These are phyloP conservation scores for Melieria crassipennis DNA, from an alignment of 2,888 invertebrate species.

Conservation along the genomic window DNA sequence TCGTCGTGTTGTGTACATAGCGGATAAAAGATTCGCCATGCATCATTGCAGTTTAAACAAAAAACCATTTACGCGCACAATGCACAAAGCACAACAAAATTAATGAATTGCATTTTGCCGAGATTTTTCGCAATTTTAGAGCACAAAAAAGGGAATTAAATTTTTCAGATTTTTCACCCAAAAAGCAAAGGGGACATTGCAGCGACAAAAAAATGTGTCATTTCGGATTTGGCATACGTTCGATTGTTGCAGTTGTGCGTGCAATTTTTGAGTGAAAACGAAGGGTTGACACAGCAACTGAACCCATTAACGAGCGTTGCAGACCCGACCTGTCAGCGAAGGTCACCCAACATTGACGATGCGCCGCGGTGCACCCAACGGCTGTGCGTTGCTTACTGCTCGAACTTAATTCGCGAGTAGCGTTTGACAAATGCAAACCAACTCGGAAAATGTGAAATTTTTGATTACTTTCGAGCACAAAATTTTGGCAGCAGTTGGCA, in stretches of 20 bases:
- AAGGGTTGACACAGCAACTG: constrained; percentile 60
- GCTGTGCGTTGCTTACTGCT: no score
- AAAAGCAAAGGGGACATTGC: constrained; percentile 18
- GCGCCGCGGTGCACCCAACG: no score
- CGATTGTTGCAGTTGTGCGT: constrained; percentile 8
- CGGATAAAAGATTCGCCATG: constrained; percentile 43
- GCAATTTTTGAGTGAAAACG: constrained; percentile 24
- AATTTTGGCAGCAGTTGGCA: constrained; percentile 20
- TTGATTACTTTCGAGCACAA: constrained; percentile 43
- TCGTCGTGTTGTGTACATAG: constrained; percentile 42
- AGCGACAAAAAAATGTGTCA: constrained; percentile 24
- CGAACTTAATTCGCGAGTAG: constrained; percentile 35
- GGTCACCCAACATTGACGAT: constrained; percentile 46
- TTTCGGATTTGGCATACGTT: constrained; percentile 24
- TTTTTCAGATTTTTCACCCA: constrained; percentile 40
- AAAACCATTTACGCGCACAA: constrained; percentile 13
- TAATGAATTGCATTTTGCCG: constrained; percentile 44
- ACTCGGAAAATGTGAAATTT: constrained; percentile 38
- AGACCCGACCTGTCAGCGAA: constrained; percentile 56
- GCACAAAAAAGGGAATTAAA: constrained; percentile 38
- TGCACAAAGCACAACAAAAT: constrained; percentile 31
- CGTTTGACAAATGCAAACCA: constrained; percentile 18
- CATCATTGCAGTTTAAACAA: constrained; percentile 39
- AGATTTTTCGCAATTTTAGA: constrained; percentile 44
- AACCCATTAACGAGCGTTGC: constrained; percentile 62